phyloP scores from a whole-genome alignment of 2,888 invertebrate species.

The Synergus japonicus region DNA sequence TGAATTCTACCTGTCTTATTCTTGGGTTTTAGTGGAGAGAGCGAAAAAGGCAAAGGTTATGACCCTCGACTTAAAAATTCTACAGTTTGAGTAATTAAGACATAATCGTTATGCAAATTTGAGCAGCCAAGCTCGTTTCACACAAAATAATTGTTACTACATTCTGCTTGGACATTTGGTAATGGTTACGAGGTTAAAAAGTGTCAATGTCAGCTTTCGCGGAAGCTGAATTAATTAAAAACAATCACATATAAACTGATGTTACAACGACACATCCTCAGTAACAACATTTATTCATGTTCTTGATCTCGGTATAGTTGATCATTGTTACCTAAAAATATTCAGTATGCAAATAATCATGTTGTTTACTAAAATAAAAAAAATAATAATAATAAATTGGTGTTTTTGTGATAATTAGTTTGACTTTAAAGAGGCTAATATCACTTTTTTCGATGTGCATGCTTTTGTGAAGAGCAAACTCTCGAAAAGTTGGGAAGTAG shows the following conservation, averaged over 20 bases:
- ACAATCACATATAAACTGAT: neutral
- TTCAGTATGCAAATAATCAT: no score
- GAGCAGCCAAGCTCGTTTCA: neutral
- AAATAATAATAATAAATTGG: no score
- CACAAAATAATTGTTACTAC: neutral
- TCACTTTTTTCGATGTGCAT: no score
- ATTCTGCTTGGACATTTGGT: neutral
- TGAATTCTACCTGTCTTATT: slow-evolving; percentile 37
- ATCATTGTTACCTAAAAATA: no score
- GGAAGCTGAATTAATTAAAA: neutral
- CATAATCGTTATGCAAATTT: neutral
- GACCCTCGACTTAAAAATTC: neutral
- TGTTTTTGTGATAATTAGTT: no score
- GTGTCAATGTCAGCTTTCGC: neutral
- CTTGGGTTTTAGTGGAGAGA: slow-evolving; percentile 14
- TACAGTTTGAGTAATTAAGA: neutral
- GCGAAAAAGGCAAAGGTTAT: neutral
- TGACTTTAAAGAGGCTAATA: no score
- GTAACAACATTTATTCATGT: no score
- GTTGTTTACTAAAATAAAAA: no score
- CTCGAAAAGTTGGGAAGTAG: neutral
- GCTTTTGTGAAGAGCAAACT: no score
- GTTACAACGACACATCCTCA: neutral
- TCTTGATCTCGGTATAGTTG: no score
- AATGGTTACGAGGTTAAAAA: neutral